Evolutionary conservation across 2,113 vertebrate genomes (phyloP), one percentile per base, ranked within the genome.

Genomic region (Aptenodytes forsteri): DNA sequence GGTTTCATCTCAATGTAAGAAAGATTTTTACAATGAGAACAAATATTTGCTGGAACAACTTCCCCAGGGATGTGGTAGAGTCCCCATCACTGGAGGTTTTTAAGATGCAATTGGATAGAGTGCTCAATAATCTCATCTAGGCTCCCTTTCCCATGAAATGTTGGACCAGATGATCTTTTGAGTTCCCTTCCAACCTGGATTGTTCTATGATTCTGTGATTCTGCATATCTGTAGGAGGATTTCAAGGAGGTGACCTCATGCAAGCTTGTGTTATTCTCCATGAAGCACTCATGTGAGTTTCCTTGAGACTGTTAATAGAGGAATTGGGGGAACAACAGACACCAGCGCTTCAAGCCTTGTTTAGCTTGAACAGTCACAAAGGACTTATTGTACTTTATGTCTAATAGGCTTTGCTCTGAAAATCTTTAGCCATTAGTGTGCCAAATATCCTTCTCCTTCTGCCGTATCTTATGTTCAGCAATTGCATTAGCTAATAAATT

Each of bases 331-430:
- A 55, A 34, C 83, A 94, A 77, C 1, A 98, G 94, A 87, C 59
- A 95, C 18, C 23, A 88, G 71, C 55, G 61, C 81, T 92, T 97
- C 72, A 94, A 96, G 58, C 66, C 95, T 97, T 87, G 77, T 97
- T 96, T 96, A 96, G 75, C 77, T 86, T 93, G 75, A 97, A 79
- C 16, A 76, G 91, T 87, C 96, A 97, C 93, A 97, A 95, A 98
- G 86, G 96, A 94, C 82, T 96, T 97, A 95, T 66, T 93, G 87
- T 96, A 84, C 52, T 89, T 96, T 54, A 44, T 94, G 50, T 93
- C 82, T 94, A 96, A 96, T 52, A 94, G 75, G 87, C 82, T 98
- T 97, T 96, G 77, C 89, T 96, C 95, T 97, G 97, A 97, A 96
- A 98, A 93, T 88, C 95, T 94, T 90, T 72, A 55, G 70, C 80